Conservation (phyloP, 1,140 invertebrate genomes). For the Yoshiicerus persimilis region DNA sequence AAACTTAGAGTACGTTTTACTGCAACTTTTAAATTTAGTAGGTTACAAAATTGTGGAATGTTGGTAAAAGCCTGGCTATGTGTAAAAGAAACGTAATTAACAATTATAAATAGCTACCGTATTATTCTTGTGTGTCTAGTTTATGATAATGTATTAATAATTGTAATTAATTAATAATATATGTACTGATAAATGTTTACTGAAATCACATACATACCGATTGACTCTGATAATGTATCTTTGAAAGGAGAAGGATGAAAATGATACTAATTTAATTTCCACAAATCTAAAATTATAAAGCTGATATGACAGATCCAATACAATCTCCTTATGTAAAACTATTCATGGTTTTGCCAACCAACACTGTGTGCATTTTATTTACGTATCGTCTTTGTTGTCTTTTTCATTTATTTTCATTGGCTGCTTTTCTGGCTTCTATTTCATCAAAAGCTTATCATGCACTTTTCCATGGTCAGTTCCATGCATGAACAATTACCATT, state of each 20-base stretch:
- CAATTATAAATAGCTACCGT: not conserved
- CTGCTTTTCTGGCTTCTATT: not conserved
- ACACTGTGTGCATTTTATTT: not conserved
- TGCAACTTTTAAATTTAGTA: too few species aligned
- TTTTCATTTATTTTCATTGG: not conserved
- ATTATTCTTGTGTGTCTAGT: not conserved
- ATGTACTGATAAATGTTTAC: not conserved
- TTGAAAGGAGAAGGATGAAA: not conserved
- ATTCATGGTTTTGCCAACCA: not conserved
- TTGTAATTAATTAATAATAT: not conserved
- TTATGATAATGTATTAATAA: not conserved
- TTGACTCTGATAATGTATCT: not conserved
- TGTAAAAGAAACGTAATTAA: not conserved
- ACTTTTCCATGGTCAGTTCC: not conserved
- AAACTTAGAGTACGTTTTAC: too few species aligned
- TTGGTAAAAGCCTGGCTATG: not conserved
- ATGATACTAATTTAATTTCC: not conserved
- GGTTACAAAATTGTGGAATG: not conserved
- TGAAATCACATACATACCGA: not conserved
- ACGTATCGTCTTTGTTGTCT: not conserved
- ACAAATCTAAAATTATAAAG: not conserved
- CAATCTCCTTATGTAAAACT: not conserved
- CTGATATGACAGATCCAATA: not conserved
- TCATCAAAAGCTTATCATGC: not conserved
- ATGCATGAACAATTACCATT: not conserved